Conservation (phyloP, 2,797 vertebrate genomes). For the Artibeus lituratus region DNA sequence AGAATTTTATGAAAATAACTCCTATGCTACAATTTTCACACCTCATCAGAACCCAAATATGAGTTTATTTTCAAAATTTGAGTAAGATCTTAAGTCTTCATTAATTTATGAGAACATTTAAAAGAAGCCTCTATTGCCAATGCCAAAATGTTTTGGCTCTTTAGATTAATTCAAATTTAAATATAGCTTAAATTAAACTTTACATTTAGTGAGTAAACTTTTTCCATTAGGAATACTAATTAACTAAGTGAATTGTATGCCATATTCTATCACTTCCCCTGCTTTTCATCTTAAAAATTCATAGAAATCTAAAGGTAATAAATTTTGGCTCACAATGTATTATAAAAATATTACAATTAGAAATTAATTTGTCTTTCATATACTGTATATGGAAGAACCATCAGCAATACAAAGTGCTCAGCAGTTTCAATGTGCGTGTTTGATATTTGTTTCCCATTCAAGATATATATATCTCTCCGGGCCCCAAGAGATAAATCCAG, state of each 20-base stretch:
- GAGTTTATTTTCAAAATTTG: conserved; percentile 45
- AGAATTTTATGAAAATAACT: conserved; percentile 56
- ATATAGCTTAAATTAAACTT: conserved; percentile 27
- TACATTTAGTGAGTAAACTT: conserved; percentile 15
- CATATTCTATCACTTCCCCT: not conserved
- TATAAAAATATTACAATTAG: not conserved
- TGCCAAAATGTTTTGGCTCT: conserved; percentile 23
- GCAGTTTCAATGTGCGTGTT: not conserved
- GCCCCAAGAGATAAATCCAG: conserved; percentile 35
- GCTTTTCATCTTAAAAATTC: conserved; percentile 21
- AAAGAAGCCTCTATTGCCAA: conserved; percentile 20
- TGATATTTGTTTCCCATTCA: not conserved
- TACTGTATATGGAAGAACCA: not conserved
- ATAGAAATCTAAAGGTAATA: not conserved
- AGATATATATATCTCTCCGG: not conserved
- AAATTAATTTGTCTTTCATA: not conserved
- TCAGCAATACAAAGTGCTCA: not conserved
- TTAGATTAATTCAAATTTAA: conserved; percentile 49
- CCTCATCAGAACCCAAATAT: conserved; percentile 18
- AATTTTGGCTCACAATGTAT: not conserved
- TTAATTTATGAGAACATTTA: conserved; percentile 46
- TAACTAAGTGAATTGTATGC: not conserved
- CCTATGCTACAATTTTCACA: conserved; percentile 43
- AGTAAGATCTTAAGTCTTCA: conserved; percentile 28
- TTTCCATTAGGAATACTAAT: conserved; percentile 8